Base-by-base conservation (phyloP, 2,797 vertebrate genomes). In the Centroberyx gerrardi region DNA sequence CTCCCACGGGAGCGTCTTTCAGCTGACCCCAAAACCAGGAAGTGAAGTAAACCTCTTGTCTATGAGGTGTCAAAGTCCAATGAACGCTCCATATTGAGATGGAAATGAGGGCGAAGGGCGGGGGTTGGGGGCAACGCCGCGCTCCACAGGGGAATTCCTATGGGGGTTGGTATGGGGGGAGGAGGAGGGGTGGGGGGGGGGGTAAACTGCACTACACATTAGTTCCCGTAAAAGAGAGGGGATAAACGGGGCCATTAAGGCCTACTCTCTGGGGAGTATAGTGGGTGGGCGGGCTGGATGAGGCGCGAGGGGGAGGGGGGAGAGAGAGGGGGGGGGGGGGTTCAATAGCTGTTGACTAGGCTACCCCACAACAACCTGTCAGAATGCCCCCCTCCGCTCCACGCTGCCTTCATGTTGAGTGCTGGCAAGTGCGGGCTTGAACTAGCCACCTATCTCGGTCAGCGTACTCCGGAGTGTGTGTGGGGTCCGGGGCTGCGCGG, bases 341-440 rank as follows among this genome's bases (percentile, higher is more conserved):
- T 83, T 92, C 84, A 91, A 93, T 90, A 90, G 91, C 90, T 92
- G 91, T 94, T 93, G 90, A 93, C 91, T 91, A 93, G 88, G 90
- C 93, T 92, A 94, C 92, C 85, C 90, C 89, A 91, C 90, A 93
- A 92, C 93, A 93, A 93, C 92, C 92, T 92, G 93, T 94, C 93
- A 93, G 91, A 94, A 94, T 93, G 90, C 86, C 90, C 87, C 87
- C 88, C 85, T 83, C 86, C 76, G 74, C 82, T 91, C 75, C 81
- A 78, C 64, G 68, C 77, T 42, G 76, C 81, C 84, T 84, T 82
- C 84, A 78, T 51, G 83, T 71, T 14, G 22, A 87, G 68, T 17
- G 7, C 86, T 91, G 83, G 87, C 91, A 93, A 92, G 90, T 86
- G 85, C 76, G 87, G 80, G 84, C 91, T 87, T 91, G 88, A 91